Evolutionary conservation across 2,888 invertebrate species (phyloP).

Genomic region (Siphonodentalium dalli): DNA sequence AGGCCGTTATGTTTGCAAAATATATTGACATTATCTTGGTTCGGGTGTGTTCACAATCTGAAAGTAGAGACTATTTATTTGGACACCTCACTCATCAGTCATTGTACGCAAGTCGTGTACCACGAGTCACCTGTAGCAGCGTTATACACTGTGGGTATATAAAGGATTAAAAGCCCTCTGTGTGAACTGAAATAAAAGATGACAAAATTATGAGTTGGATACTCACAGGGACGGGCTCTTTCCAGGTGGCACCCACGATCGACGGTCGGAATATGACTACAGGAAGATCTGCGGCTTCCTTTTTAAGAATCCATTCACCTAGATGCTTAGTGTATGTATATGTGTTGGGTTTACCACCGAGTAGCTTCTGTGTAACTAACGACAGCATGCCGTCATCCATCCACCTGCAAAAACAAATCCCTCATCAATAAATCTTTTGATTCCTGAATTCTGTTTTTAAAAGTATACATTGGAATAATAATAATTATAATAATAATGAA

Average conservation of each 20-base stretch:
- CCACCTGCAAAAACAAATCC: slow-evolving; percentile 62
- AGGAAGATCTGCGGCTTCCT: slow-evolving; percentile 79
- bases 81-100: too few relatives aligned
- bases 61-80: too few relatives aligned
- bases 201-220: background rate
- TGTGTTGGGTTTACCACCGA: slow-evolving; percentile 83
- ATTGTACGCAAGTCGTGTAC: too few relatives aligned
- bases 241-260: slow-evolving; percentile 81
- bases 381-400: slow-evolving; percentile 67
- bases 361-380: slow-evolving; percentile 65
- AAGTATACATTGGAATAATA: too few relatives aligned
- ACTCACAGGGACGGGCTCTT: slow-evolving; percentile 66
- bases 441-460: too few relatives aligned
- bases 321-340: slow-evolving; percentile 90
- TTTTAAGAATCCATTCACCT: slow-evolving; percentile 81
- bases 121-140: background rate
- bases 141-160: background rate
- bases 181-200: background rate
- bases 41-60: too few relatives aligned
- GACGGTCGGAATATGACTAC: slow-evolving; percentile 85
- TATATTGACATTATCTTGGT: too few relatives aligned
- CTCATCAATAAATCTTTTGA: too few relatives aligned
- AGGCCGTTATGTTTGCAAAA: too few relatives aligned
- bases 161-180: background rate
- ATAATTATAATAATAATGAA: too few relatives aligned